These are phyloP conservation scores for Ophion ventricosus DNA, from an alignment of 2,888 invertebrate species.

Conservation along the genomic window DNA sequence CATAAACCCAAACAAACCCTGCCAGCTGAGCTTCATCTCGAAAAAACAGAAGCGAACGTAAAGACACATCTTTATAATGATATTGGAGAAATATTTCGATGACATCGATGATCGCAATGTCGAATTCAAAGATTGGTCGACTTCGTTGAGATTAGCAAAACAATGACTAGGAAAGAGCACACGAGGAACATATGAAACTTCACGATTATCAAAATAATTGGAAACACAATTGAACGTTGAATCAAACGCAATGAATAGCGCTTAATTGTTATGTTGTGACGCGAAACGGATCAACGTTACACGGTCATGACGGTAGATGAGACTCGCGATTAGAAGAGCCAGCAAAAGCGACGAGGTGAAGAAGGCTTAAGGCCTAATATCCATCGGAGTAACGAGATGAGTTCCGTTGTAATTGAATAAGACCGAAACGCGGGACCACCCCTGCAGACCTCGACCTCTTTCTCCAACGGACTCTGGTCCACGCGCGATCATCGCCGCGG, in stretches of 20 bases:
- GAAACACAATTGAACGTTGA: neutral
- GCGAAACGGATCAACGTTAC: neutral
- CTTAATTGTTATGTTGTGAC: neutral
- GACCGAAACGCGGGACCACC: slow-evolving; percentile 26
- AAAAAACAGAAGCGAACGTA: neutral
- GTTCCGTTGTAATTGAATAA: slow-evolving; percentile 41
- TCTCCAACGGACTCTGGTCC: neutral
- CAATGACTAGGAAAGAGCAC: too few relatives aligned
- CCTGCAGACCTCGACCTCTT: slow-evolving; percentile 45
- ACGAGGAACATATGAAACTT: too few relatives aligned
- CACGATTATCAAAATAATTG: neutral
- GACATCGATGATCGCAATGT: neutral
- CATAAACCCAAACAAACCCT: neutral
- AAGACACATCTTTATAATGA: neutral
- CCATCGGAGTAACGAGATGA: slow-evolving; percentile 1
- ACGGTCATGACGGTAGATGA: neutral
- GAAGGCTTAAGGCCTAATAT: neutral
- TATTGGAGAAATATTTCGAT: neutral
- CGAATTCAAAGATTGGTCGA: too few relatives aligned
- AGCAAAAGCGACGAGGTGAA: neutral
- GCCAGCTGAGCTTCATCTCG: neutral
- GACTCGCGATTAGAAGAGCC: neutral
- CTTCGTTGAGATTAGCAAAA: too few relatives aligned
- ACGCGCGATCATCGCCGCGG: slow-evolving; percentile 15
- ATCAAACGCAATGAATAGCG: too few relatives aligned